Base-by-base conservation (phyloP, 2,113 vertebrate genomes). In the Turnix velox region DNA sequence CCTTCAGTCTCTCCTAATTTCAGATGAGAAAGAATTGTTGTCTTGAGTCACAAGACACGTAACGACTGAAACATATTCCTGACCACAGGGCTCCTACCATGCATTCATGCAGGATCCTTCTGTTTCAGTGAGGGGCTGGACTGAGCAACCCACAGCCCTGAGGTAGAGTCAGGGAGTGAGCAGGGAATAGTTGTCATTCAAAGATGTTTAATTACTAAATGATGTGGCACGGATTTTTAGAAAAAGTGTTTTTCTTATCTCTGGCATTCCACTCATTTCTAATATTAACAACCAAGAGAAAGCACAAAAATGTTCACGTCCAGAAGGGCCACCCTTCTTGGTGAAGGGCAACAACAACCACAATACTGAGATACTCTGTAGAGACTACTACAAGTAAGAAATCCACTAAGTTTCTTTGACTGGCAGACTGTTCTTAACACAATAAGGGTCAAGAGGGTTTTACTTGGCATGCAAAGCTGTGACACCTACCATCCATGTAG, bases 401-500 rank as follows among this genome's bases (percentile, higher is more conserved):
- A 28, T 27, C 25, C 8, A 8, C 46, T 23, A 55, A 2, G 5
- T 39, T 66, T 86, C 46, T 66, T 66, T 45, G 58, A 49, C 39
- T 55, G 18, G 28, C 31, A 72, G 85, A 28, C 54, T 52, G 35
- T 33, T 82, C 49, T 61, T 25, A 27, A 73, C 54, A 18, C 10
- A 62, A n/a, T n/a, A n/a, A n/a, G n/a, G n/a, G 43, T 28, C 42
- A 63, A 20, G 17, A 31, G 1, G 15, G 24, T 31, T 61, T 61
- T 17, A 45, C 25, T 27, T 9, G 59, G 18, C 10, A 40, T 5
- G 35, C 33, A 16, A 46, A 67, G 24, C 12, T 25, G 9, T 35
- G 67, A 23, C 79, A 98, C 99, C 98, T 97, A 99, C 99, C 98
- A 88, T 99, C 98, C 97, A 99, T 98, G 63, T 99, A 99, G 95